A percentile compares a stretch with the other conserved stretches of the same genome.
Conservation (phyloP, 1,140 invertebrate genomes). For the Drepana arcuata region DNA sequence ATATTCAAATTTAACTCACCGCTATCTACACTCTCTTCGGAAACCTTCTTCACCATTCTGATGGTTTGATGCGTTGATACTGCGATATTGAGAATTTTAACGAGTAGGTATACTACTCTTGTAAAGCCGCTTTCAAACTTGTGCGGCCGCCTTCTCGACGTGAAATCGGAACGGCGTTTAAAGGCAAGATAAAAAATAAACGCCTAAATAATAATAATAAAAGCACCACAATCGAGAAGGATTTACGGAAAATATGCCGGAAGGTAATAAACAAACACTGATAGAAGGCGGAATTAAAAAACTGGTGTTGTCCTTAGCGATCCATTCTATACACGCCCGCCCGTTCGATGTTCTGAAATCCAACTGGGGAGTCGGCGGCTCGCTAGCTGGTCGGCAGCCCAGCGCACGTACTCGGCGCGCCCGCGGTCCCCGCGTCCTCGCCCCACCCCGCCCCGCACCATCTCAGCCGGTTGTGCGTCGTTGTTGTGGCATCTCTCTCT, state of each 20-base stretch:
- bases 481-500: conserved; percentile 41
- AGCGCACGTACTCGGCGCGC: too few relatives aligned
- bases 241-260: conserved; percentile 60
- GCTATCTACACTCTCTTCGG: conserved; percentile 70
- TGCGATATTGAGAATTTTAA: conserved; percentile 49
- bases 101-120: conserved; percentile 65
- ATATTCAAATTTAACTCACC: conserved; percentile 53
- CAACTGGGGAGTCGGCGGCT: conserved; percentile 48
- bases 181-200: conserved; percentile 48
- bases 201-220: conserved; percentile 49
- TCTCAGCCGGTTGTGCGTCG: conserved; percentile 28
- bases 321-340: conserved; percentile 70
- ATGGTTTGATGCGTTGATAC: conserved; percentile 54
- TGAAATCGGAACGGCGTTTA: conserved; percentile 66
- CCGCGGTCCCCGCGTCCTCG: conserved; percentile 9
- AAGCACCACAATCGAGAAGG: conserved; percentile 66
- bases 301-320: conserved; percentile 61
- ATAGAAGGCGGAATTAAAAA: conserved; percentile 66
- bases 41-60: conserved; percentile 72
- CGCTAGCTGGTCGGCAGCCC: conserved; percentile 44
- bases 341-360: conserved; percentile 70
- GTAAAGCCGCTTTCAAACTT: conserved; percentile 70
- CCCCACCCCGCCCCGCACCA: conserved; percentile 16
- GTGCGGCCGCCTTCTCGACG: conserved; percentile 66
- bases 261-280: conserved; percentile 70